phyloP scores from a whole-genome alignment of 1,140 invertebrate species.

The Paraescarpia echinospica region DNA sequence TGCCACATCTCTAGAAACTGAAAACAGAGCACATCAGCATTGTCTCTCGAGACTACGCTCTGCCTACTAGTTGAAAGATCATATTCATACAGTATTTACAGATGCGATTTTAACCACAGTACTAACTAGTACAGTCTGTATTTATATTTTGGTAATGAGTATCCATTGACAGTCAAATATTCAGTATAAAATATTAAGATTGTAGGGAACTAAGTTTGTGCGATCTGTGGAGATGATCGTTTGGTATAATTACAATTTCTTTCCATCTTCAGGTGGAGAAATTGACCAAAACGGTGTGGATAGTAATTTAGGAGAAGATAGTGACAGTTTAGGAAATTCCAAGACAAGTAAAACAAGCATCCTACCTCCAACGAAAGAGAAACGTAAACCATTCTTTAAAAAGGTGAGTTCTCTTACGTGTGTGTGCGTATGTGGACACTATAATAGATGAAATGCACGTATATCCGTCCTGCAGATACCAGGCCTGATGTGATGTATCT shows the following conservation, averaged over 20 bases:
- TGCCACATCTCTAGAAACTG: no score
- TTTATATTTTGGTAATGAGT: background rate
- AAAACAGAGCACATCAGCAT: no score
- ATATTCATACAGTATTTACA: no score
- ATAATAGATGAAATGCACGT: background rate
- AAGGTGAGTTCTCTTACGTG: conserved; percentile 58
- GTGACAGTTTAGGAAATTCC: conserved; percentile 61
- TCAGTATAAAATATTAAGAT: background rate
- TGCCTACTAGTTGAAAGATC: no score
- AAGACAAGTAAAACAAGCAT: conserved; percentile 60
- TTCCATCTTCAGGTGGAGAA: conserved; percentile 14
- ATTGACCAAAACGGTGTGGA: conserved; percentile 63
- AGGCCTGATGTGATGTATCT: background rate
- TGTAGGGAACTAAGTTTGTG: background rate
- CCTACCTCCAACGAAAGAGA: conserved; percentile 92
- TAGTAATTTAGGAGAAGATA: conserved; percentile 65
- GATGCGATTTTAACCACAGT: no score
- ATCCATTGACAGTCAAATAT: background rate
- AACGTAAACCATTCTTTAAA: conserved; percentile 98
- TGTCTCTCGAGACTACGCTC: no score
- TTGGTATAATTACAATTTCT: background rate
- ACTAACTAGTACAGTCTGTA: no score
- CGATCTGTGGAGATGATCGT: background rate
- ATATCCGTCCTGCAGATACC: background rate
- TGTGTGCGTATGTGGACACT: background rate